Percentiles rank a stretch among this genome's conserved stretches.
Evolutionary conservation across 30 jellyfish, hydroid and myxozoan genomes (phyloP).

Genomic region (Pelagia noctiluca): DNA sequence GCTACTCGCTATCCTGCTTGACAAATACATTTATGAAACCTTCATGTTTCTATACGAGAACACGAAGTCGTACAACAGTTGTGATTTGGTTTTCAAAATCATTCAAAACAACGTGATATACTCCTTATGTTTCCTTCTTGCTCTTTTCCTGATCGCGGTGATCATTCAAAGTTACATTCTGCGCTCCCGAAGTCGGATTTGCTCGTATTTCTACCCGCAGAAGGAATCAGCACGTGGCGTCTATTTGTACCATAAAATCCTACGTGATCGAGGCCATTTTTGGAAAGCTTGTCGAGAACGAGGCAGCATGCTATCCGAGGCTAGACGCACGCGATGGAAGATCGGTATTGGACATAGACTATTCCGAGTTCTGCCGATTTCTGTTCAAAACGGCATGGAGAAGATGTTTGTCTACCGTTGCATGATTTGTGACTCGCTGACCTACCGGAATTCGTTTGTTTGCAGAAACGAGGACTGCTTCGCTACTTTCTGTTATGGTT

Average conservation of each 20-base stretch:
- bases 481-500: constrained; percentile 91
- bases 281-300: constrained; percentile 82
- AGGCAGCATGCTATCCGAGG: constrained; percentile 83
- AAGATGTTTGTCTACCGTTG: constrained; percentile 77
- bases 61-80: constrained; percentile 4
- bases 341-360: constrained; percentile 67
- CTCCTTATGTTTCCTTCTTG: constrained; percentile 58
- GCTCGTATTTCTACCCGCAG: constrained; percentile 88
- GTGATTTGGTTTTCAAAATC: constrained; percentile 32
- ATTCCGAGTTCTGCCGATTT: constrained; percentile 65
- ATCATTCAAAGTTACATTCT: constrained; percentile 76
- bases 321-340: constrained; percentile 73
- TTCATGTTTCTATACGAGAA: constrained; percentile 12
- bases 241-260: constrained; percentile 80
- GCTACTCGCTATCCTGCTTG: constrained; percentile 60
- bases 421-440: constrained; percentile 86
- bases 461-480: constrained; percentile 72
- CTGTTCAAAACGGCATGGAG: constrained; percentile 32
- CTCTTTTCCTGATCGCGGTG: constrained; percentile 40
- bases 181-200: constrained; percentile 85
- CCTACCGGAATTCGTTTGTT: constrained; percentile 67
- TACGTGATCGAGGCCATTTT: constrained; percentile 84
- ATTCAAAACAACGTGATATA: constrained; percentile 28
- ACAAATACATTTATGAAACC: constrained; percentile 59
- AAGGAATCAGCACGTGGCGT: constrained; percentile 80